Conservation (phyloP, 2,797 vertebrate species). For the Luscinia luscinia region DNA sequence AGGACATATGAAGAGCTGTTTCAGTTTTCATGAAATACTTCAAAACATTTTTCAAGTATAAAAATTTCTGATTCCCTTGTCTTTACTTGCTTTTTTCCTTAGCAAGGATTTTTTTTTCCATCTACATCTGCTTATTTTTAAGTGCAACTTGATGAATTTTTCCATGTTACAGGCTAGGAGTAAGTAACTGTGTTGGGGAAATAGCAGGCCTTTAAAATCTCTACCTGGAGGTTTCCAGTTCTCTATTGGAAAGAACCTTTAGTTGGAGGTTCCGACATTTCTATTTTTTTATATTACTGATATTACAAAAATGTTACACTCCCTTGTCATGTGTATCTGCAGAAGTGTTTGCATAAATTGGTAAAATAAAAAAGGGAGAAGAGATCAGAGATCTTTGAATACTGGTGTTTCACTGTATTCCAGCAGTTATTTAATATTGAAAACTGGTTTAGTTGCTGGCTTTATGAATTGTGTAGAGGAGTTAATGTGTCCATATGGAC, state of each 20-base stretch:
- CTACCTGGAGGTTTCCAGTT: not conserved
- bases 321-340: not conserved
- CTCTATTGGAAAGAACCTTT: too few species aligned
- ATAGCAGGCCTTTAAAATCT: not conserved
- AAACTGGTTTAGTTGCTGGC: constrained; percentile 47
- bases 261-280: not conserved
- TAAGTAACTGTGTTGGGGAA: not conserved
- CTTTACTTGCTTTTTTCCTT: not conserved
- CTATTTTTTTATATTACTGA: not conserved
- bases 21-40: constrained; percentile 6
- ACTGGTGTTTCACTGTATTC: not conserved
- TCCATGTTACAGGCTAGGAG: not conserved
- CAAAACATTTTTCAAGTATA: not conserved
- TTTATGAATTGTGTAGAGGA: constrained; percentile 59
- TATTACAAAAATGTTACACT: not conserved
- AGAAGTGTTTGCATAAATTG: not conserved
- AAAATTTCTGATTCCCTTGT: not conserved
- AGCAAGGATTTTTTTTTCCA: not conserved
- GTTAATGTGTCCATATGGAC: constrained; percentile 64
- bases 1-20: not conserved
- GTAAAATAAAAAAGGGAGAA: not conserved
- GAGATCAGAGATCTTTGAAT: not conserved
- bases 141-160: not conserved
- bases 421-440: constrained; percentile 3
- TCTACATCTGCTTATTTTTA: not conserved